Base-by-base conservation (phyloP, 2,888 invertebrate genomes). In the Sinelater perroti region DNA sequence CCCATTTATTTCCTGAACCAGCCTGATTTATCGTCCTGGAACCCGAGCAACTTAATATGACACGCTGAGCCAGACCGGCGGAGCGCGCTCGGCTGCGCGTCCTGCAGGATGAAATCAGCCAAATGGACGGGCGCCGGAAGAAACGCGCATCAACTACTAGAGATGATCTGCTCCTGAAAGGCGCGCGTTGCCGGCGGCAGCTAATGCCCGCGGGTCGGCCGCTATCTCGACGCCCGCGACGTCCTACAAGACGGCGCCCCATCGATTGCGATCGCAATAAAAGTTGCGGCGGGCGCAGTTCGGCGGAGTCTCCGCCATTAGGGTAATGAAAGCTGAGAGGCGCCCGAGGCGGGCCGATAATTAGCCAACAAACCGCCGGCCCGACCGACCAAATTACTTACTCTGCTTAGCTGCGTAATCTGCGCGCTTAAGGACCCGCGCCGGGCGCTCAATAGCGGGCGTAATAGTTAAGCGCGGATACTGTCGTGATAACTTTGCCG, bases 331-430 rank as follows among this genome's bases (percentile, higher is more conserved):
- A 73, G 70, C 70, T 63, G 70, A 69, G 71, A 72, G 70, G 70
- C 67, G 65, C 72, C 69, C 60, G 65, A 68, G 69, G 70, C 72
- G 67, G 71, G 66, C 74, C 75, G 75, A 75, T 75, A 75, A 75
- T 75, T 75, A 75, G 74, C 73, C 75, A 74, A 75, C 75, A 74
- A 74, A 75, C 75, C 74, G 70, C 71, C 69, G 65, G 61, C 67
- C 68, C 72, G 66, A 64, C 70, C 75, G 71, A 71, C 73, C 69
- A 72, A 75, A 74, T 75, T 75, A 75, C 74, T 75, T 75, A 75
- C 70, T 74, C 73, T 72, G 72, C 73, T 74, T 72, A 74, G 71
- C 73, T 72, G 72, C 73, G 70, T 75, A 75, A 75, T 75, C 74
- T 72, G 65, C 61, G 64, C 66, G 73, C 71, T 75, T 73, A 72